phyloP scores from a whole-genome alignment of 92 coral and sea anemone genomes.

The Palythoa heliodiscus region DNA sequence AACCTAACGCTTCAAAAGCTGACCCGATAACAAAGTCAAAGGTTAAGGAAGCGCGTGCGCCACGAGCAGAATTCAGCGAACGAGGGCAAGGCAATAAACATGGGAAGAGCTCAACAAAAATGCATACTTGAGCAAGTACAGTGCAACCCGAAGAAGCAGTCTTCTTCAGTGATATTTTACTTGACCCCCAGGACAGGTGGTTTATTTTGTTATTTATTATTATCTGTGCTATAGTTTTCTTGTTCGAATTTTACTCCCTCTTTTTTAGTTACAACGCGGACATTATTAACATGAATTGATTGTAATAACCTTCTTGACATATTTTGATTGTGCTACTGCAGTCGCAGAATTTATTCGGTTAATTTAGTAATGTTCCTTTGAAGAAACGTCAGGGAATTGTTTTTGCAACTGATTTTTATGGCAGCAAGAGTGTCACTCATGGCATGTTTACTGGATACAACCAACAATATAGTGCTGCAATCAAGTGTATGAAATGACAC shows the following conservation, averaged over 20 bases:
- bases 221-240: too few relatives aligned
- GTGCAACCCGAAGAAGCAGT: too few relatives aligned
- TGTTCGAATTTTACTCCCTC: not conserved
- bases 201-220: too few relatives aligned
- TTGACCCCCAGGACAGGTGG: not conserved
- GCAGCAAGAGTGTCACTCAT: too few relatives aligned
- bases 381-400: not conserved
- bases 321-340: not conserved
- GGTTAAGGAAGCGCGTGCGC: too few relatives aligned
- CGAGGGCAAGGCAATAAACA: not conserved
- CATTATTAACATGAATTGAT: not conserved
- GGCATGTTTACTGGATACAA: too few relatives aligned
- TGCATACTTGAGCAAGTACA: too few relatives aligned
- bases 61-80: not conserved
- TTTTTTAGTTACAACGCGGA: not conserved
- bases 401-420: too few relatives aligned
- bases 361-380: not conserved
- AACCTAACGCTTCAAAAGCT: too few relatives aligned
- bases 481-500: not conserved
- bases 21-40: not conserved
- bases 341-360: too few relatives aligned
- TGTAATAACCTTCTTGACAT: not conserved
- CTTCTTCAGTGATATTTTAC: not conserved
- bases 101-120: too few relatives aligned
- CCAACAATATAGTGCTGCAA: not conserved